Evolutionary conservation across 2,888 invertebrate species (phyloP).

Genomic region (Lycophotia porphyrea): DNA sequence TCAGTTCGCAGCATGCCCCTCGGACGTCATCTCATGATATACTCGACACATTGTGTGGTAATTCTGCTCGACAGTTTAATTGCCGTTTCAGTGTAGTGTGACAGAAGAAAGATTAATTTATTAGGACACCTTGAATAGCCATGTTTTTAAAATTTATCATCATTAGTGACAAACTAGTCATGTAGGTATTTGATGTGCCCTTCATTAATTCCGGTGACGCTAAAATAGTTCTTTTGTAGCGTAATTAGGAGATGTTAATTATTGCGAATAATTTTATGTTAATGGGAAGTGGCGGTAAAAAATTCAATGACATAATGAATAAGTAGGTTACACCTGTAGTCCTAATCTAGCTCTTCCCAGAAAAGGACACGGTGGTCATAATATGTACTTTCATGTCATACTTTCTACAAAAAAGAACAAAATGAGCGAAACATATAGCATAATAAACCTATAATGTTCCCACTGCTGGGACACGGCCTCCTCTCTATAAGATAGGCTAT

Average conservation of each 20-base stretch:
- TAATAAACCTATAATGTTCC: neutral
- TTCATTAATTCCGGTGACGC: conserved; percentile 49
- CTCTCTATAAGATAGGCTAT: neutral
- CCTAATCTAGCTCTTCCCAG: neutral
- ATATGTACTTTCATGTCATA: neutral
- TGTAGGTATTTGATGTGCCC: conserved; percentile 67
- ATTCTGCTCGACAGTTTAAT: conserved; percentile 86
- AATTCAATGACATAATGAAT: conserved; percentile 19
- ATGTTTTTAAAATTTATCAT: conserved; percentile 86
- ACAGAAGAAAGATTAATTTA: conserved; percentile 87
- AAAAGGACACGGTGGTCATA: neutral
- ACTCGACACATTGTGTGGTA: conserved; percentile 89
- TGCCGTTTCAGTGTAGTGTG: conserved; percentile 85
- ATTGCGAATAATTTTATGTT: conserved; percentile 33
- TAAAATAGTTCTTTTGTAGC: conserved; percentile 30
- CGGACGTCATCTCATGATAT: conserved; percentile 87
- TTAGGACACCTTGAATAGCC: conserved; percentile 85
- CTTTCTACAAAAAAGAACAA: neutral
- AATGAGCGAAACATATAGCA: neutral
- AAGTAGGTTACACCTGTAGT: conserved; percentile 8
- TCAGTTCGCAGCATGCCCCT: conserved; percentile 74
- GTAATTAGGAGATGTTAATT: conserved; percentile 41
- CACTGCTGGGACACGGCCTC: neutral
- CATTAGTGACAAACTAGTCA: conserved; percentile 81
- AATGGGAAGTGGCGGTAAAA: conserved; percentile 16